phyloP scores from a whole-genome alignment of 2,888 invertebrate genomes.

The Drepanosiphum platanoidis region DNA sequence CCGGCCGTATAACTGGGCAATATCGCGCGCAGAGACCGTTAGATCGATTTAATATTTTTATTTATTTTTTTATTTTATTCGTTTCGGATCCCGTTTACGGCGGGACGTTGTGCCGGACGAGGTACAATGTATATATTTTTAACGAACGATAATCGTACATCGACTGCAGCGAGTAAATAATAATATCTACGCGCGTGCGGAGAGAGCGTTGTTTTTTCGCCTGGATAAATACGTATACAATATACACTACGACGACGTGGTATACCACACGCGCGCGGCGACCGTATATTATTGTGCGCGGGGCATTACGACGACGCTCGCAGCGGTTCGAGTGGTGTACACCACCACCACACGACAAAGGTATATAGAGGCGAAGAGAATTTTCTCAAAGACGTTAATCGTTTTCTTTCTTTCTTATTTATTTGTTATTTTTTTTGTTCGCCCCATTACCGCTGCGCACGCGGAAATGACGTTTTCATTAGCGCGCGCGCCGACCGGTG shows the following conservation, averaged over 20 bases:
- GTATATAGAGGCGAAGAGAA: not conserved
- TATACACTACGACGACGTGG: not conserved
- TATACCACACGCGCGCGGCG: conserved; percentile 4
- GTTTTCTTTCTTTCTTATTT: not conserved
- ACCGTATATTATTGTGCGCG: not conserved
- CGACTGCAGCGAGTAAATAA: not conserved
- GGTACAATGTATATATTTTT: not conserved
- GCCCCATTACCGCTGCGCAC: not conserved
- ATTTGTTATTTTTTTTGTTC: not conserved
- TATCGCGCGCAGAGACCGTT: conserved; percentile 31
- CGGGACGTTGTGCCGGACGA: not conserved
- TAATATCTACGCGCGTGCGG: not conserved
- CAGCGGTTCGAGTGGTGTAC: not conserved
- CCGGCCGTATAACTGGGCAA: too few species aligned
- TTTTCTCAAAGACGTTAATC: not conserved
- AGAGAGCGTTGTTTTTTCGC: not conserved
- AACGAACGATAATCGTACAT: not conserved
- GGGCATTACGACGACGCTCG: conserved; percentile 21
- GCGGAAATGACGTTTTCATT: not conserved
- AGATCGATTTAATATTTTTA: conserved; percentile 8
- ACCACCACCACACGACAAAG: not conserved
- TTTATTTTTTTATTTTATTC: conserved; percentile 6
- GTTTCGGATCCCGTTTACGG: not conserved
- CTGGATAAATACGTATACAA: not conserved
- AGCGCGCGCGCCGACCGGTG: too few species aligned